These are phyloP conservation scores for Riparia riparia DNA, from an alignment of 2,113 vertebrate species.

Conservation along the genomic window DNA sequence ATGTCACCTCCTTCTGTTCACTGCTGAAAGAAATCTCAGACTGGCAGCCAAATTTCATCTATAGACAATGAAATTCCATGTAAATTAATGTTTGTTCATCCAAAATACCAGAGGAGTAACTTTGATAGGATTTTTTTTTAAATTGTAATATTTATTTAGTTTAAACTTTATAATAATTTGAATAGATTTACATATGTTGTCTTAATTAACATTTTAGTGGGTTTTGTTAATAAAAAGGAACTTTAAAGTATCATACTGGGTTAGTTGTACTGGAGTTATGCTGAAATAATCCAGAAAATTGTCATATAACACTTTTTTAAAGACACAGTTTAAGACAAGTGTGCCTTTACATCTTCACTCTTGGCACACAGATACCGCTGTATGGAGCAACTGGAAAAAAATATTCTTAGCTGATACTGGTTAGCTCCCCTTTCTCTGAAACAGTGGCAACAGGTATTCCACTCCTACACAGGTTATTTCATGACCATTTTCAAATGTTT, in stretches of 20 bases:
- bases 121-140: neutral
- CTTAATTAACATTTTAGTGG: neutral
- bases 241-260: too few species aligned
- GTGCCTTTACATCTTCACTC: neutral
- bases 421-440: neutral
- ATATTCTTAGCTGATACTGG: neutral
- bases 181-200: accelerated
- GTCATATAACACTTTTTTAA: neutral
- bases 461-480: neutral
- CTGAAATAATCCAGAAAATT: neutral
- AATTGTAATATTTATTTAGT: neutral
- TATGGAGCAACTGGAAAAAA: neutral
- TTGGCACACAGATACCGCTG: neutral
- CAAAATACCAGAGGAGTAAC: neutral
- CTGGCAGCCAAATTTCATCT: neutral
- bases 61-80: neutral
- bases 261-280: neutral
- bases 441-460: neutral
- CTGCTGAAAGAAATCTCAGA: neutral
- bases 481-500: neutral
- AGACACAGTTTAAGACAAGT: neutral
- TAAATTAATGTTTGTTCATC: neutral
- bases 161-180: neutral
- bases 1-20: neutral
- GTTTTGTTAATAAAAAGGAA: neutral